Evolutionary conservation across 2,113 vertebrate species (phyloP), one percentile per base, ranked within the genome.

Genomic region (Nyctibius bracteatus): DNA sequence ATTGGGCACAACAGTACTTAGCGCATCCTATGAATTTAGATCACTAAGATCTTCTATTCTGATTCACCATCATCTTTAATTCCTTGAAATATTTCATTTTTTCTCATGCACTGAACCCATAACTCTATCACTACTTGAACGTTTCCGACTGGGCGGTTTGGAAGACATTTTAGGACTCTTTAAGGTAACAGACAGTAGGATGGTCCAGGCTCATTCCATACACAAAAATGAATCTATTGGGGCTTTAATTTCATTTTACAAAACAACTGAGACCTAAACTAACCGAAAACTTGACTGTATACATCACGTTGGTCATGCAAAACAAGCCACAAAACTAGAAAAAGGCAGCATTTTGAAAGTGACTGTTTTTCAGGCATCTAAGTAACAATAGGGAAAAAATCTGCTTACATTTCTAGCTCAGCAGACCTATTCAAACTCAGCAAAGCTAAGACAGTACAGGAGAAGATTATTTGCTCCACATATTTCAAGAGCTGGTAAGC

Each of bases 21-120:
- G 90, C 28, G 84, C 90, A 92, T 88, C 90, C 59, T 71, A 33
- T 54, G 92, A 95, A 92, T 81, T 86, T 61, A 95, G 86, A 91
- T 94, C 66, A 91, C 89, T 13, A 81, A 68, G 49, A 67, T 17
- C 74, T 94, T 94, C 91, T 94, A 73, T 92, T 84, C 61, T 84
- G n/a, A 78, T 16, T 92, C 80, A 86, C 58, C 46, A 35, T 33
- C 47, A 59, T 73, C 54, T 77, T 86, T 52, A 94, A 81, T 79
- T 95, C 57, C 57, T 81, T 87, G 22, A 84, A 84, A 39, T 54
- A 51, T 10, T 35, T 79, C 3, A 12, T 21, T 65, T 90, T 91
- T 86, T 44, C 77, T 51, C 55, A 55, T 37, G 28, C 18, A 46
- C 27, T 39, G 39, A 74, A 54, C 24, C 19, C 39, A 1, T 35